Evolutionary conservation across 30 jellyfish, hydroid and myxozoan genomes (phyloP).

Genomic region (Phacellophora camtschatica): DNA sequence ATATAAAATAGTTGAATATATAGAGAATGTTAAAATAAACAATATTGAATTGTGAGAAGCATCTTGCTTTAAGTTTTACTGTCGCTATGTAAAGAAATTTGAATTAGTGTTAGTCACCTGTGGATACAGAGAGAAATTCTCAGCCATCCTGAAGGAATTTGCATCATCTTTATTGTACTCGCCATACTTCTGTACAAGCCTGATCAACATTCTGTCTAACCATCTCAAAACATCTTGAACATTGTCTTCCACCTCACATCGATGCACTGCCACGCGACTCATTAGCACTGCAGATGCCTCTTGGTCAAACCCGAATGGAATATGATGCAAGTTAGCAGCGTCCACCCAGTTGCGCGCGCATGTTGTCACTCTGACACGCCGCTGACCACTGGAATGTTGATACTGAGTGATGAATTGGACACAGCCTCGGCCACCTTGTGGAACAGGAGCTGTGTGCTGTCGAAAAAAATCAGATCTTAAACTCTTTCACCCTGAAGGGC

Average conservation of each 20-base stretch:
- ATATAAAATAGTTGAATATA: too few species aligned
- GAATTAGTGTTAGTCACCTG: conserved; percentile 60
- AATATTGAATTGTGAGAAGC: too few species aligned
- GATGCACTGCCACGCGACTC: conserved; percentile 99
- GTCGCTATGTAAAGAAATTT: not conserved
- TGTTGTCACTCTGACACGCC: conserved; percentile 97
- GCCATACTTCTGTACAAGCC: conserved; percentile 92
- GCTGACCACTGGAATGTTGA: conserved; percentile 93
- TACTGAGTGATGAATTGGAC: conserved; percentile 96
- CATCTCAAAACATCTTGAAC: conserved; percentile 97
- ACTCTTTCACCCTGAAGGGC: too few species aligned
- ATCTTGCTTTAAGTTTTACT: too few species aligned
- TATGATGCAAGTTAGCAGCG: conserved; percentile 88
- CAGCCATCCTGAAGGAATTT: conserved; percentile 84
- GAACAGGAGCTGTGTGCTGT: conserved; percentile 98
- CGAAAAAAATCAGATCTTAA: too few species aligned
- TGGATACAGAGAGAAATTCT: conserved; percentile 93
- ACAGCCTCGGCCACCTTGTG: conserved; percentile 99
- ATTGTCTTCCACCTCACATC: conserved; percentile 95
- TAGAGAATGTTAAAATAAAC: too few species aligned
- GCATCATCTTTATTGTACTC: conserved; percentile 91
- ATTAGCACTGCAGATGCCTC: conserved; percentile 99
- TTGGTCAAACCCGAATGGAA: conserved; percentile 92
- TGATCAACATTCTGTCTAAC: conserved; percentile 94
- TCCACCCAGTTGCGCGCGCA: conserved; percentile 99